Evolutionary conservation across 2,113 vertebrate species (phyloP).

Genomic region (Saguinus midas): DNA sequence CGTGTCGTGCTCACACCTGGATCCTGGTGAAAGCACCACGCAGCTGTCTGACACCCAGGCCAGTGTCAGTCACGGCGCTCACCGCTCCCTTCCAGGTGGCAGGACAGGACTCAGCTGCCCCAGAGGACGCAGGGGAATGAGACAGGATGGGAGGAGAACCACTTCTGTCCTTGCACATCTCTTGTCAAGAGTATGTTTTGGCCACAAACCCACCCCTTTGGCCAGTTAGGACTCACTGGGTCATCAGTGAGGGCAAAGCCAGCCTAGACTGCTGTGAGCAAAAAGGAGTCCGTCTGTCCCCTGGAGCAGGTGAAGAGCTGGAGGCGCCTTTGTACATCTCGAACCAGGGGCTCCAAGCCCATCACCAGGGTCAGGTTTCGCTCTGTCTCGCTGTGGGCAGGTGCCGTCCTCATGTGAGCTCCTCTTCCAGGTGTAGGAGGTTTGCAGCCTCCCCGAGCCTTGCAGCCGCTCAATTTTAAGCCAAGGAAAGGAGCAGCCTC

Average conservation of each 20-base stretch:
- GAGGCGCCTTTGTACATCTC: accelerated
- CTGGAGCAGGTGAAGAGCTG: not conserved
- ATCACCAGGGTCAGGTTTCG: accelerated
- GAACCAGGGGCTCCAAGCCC: not conserved
- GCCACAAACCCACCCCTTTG: not conserved
- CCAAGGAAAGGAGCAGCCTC: not conserved
- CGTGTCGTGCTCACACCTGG: accelerated
- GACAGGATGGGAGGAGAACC: too few relatives aligned
- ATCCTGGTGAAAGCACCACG: accelerated
- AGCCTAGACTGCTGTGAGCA: not conserved
- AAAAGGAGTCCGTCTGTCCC: accelerated
- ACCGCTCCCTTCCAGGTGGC: accelerated
- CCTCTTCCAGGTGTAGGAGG: too few relatives aligned
- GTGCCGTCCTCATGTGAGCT: accelerated
- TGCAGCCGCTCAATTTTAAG: not conserved
- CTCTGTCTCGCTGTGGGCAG: too few relatives aligned
- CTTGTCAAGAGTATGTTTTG: not conserved
- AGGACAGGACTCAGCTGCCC: not conserved
- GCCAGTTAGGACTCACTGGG: not conserved
- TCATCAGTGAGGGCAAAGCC: not conserved
- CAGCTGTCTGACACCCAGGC: accelerated
- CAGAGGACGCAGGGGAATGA: accelerated
- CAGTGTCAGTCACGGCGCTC: accelerated
- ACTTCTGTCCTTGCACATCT: not conserved
- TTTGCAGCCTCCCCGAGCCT: accelerated